phyloP scores from a whole-genome alignment of 2,888 invertebrate genomes.

The Caenorhabditis parvicauda region DNA sequence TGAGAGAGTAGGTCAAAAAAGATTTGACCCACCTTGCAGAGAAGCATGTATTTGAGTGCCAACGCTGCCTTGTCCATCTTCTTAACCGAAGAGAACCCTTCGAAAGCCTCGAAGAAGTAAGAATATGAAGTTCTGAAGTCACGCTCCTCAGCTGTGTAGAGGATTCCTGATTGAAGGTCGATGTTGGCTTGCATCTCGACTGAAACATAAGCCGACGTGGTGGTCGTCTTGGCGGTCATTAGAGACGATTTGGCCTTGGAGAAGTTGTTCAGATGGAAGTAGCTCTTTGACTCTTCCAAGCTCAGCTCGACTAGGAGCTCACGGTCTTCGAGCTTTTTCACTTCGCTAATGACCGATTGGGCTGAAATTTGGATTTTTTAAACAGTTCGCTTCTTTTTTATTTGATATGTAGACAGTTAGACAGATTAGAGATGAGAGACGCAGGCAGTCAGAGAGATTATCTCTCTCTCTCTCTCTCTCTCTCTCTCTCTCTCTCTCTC shows the following conservation, averaged over 20 bases:
- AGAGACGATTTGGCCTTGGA: constrained; percentile 78
- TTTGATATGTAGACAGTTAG: too few species aligned
- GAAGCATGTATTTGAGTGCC: constrained; percentile 96
- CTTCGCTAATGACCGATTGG: constrained; percentile 78
- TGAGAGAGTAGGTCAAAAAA: not conserved
- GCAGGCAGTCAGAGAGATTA: too few species aligned
- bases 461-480: too few species aligned
- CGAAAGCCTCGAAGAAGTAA: constrained; percentile 98
- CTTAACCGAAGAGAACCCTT: constrained; percentile 82
- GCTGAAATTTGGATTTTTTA: constrained; percentile 44
- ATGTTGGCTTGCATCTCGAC: constrained; percentile 87
- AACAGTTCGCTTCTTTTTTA: too few species aligned
- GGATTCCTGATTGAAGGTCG: constrained; percentile 92
- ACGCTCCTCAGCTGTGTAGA: constrained; percentile 97
- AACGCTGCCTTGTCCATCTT: constrained; percentile 85
- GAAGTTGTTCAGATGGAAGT: constrained; percentile 80
- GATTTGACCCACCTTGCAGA: constrained; percentile 79
- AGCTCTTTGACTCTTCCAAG: constrained; percentile 94
- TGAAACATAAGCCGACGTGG: constrained; percentile 97
- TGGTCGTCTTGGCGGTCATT: constrained; percentile 95
- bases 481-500: too few species aligned
- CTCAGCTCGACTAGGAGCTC: constrained; percentile 96
- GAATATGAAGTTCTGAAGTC: constrained; percentile 99
- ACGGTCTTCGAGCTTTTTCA: constrained; percentile 98
- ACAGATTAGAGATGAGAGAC: too few species aligned